Evolutionary conservation across 1,140 invertebrate genomes (phyloP).

Genomic region (Panulirus ornatus): DNA sequence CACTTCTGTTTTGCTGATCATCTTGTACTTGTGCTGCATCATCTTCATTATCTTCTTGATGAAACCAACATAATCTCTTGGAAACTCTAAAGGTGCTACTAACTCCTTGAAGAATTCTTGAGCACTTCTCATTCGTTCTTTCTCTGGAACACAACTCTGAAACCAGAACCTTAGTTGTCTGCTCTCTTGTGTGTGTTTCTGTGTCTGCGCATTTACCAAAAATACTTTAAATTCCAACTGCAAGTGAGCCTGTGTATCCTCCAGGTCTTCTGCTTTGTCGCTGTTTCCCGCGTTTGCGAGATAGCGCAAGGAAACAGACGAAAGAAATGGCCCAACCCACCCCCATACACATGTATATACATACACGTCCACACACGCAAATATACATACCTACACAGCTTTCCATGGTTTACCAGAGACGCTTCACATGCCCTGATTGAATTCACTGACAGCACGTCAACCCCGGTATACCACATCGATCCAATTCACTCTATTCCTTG

Average conservation of each 20-base stretch:
- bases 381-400: too few species aligned
- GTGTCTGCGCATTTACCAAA: slow-evolving; percentile 90
- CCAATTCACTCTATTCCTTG: too few species aligned
- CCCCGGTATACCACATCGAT: too few species aligned
- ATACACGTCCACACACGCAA: too few species aligned
- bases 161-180: slow-evolving; percentile 96
- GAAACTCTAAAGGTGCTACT: slow-evolving; percentile 95
- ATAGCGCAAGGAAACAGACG: too few species aligned
- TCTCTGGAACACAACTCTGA: slow-evolving; percentile 83
- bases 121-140: slow-evolving; percentile 88
- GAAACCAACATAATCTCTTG: slow-evolving; percentile 98
- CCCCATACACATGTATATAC: too few species aligned
- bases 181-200: slow-evolving; percentile 95
- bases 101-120: slow-evolving; percentile 98
- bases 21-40: slow-evolving; percentile 92
- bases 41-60: slow-evolving; percentile 99
- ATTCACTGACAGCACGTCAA: too few species aligned
- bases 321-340: too few species aligned
- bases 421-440: too few species aligned
- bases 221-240: slow-evolving; percentile 93
- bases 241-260: slow-evolving; percentile 83
- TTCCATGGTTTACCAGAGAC: too few species aligned
- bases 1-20: slow-evolving; percentile 92
- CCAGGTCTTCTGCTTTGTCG: slow-evolving; percentile 82
- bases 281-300: too few species aligned